Base-by-base conservation (phyloP, 1,140 invertebrate genomes). In the Saxidomus purpurata region DNA sequence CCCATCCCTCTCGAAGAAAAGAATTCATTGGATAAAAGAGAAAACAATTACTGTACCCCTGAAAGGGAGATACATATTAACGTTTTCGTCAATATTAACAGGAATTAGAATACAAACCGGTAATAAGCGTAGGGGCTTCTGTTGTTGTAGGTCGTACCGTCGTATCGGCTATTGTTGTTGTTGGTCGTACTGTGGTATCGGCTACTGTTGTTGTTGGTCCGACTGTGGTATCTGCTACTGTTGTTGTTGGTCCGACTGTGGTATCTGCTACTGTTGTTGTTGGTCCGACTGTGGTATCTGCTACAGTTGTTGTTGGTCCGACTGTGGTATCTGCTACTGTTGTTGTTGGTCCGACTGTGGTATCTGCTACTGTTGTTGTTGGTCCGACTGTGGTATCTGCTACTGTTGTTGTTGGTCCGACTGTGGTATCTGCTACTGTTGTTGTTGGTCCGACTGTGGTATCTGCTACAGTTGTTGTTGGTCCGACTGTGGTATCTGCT, bases 251-350 rank as follows among this genome's bases (percentile, higher is more conserved):
- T 31, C 25, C 61, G 25, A 67, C 61, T 31, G 61, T 67, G 28
- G 61, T 67, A 67, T 67, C 61, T 15, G 61, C 61, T 13, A 31
- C 61, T 67, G 61, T 67, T 34, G 61, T 67, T 67, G 61, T 67
- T 67, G 25, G 61, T 67, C 25, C 61, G 25, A 67, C 61, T 31
- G 61, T 67, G 28, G 61, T 67, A 67, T 67, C 61, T 15, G 31
- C 61, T 13, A 67, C 61, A 3, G 61, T 67, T 8, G 61, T 67
- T 9, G 61, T 9, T 67, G 61, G 61, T 67, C 25, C 61, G 25
- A 67, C 61, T 31, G 61, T 67, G 28, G 61, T 67, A 67, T 67
- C 61, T 15, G 31, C 61, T 9, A 67, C 61, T 8, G 31, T 67
- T 67, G 61, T 67, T 67, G 61, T 67, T 67, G 61, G 25, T 67